A percentile compares a stretch with the other conserved stretches of the same genome.
Conservation (phyloP, 2,888 invertebrate species). For the Lymantria dispar region DNA sequence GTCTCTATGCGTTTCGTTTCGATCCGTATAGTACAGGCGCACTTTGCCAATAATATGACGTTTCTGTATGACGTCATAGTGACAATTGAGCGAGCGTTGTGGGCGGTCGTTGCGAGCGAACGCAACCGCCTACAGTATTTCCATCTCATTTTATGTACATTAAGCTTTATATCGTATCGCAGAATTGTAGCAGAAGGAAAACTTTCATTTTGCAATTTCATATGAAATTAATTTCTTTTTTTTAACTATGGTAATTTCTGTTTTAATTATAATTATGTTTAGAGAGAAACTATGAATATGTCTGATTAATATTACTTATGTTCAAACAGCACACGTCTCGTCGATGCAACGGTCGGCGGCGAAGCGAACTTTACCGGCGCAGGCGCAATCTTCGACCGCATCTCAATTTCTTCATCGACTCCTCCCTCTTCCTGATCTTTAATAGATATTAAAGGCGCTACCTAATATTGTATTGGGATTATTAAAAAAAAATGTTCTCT, state of each 20-base stretch:
- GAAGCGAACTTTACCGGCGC: no score
- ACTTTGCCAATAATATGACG: constrained; percentile 64
- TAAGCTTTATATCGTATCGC: background rate
- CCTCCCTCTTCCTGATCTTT: no score
- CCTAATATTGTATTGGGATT: no score
- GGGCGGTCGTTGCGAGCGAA: constrained; percentile 4
- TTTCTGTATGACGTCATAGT: constrained; percentile 57
- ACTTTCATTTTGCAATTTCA: constrained; percentile 9
- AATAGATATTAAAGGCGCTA: no score
- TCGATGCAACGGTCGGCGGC: no score
- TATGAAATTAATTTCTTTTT: no score
- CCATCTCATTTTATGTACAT: background rate
- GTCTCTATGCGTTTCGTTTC: constrained; percentile 45
- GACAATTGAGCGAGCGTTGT: constrained; percentile 34
- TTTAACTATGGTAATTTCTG: background rate
- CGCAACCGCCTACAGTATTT: constrained; percentile 2
- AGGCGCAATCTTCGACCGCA: no score
- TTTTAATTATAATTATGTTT: background rate
- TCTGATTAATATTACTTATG: no score
- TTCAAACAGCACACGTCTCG: no score
- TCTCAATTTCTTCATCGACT: no score
- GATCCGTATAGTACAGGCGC: constrained; percentile 42
- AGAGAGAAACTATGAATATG: no score
- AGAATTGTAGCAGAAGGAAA: constrained; percentile 7
- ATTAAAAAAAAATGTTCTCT: no score